Percentiles rank a stretch among this genome's conserved stretches.
phyloP scores from a whole-genome alignment of 2,113 vertebrate genomes.

The Apeltes quadracus region DNA sequence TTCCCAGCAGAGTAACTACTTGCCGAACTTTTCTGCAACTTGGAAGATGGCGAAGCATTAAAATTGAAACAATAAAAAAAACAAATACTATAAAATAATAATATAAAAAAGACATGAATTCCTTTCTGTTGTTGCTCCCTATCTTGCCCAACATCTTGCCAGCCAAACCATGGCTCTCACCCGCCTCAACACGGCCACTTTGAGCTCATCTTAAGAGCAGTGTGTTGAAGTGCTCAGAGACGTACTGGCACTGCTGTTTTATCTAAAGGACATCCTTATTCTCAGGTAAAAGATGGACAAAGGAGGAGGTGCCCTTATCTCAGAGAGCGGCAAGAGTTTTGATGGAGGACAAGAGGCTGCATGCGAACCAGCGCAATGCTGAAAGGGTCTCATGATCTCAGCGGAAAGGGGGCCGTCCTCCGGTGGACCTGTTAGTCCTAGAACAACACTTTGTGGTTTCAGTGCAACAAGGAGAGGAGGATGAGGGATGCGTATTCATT shows the following conservation, averaged over 20 bases:
- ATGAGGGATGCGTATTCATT: neutral
- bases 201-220: neutral
- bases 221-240: neutral
- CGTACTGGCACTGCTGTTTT: neutral
- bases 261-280: constrained; percentile 22
- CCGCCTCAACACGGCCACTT: neutral
- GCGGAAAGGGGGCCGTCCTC: neutral
- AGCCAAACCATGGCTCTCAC: neutral
- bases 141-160: neutral
- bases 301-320: constrained; percentile 20
- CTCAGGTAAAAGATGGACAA: constrained; percentile 7
- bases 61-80: neutral
- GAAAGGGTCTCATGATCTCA: neutral
- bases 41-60: neutral
- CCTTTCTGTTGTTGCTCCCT: neutral
- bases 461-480: neutral
- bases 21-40: too few relatives aligned
- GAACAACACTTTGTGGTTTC: neutral
- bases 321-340: neutral
- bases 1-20: too few relatives aligned
- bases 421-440: neutral
- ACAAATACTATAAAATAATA: neutral
- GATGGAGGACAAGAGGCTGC: neutral
- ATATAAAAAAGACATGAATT: too few relatives aligned
- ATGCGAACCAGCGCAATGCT: neutral